phyloP scores from a whole-genome alignment of 2,888 invertebrate genomes.

The Euproctis similis region DNA sequence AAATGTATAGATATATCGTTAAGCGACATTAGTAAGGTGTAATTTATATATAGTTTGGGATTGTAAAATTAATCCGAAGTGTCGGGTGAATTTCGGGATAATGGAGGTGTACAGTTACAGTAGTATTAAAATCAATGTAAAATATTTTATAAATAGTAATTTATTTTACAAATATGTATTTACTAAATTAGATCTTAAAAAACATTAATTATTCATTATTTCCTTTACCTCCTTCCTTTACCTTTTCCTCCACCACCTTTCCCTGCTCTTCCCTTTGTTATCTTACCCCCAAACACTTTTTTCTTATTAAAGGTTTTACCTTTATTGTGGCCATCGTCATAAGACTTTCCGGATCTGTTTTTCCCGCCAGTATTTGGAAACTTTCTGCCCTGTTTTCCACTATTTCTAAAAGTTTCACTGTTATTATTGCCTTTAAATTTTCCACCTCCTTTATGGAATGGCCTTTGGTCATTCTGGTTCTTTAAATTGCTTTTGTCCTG shows the following conservation, averaged over 20 bases:
- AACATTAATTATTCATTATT: conserved; percentile 5
- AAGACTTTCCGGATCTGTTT: conserved; percentile 24
- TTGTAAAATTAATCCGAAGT: too few relatives aligned
- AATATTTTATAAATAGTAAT: too few relatives aligned
- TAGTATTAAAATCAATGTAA: too few relatives aligned
- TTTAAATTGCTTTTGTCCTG: too few relatives aligned
- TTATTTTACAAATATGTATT: too few relatives aligned
- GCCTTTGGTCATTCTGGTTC: conserved; percentile 11
- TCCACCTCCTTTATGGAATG: conserved; percentile 23
- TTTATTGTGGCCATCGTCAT: conserved; percentile 22
- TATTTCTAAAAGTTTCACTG: conserved; percentile 17
- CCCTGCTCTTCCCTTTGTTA: conserved; percentile 46
- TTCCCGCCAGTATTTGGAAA: conserved; percentile 25
- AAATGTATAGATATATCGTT: too few relatives aligned
- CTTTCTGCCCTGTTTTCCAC: conserved; percentile 18
- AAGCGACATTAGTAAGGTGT: too few relatives aligned
- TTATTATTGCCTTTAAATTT: conserved; percentile 27
- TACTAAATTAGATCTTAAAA: too few relatives aligned
- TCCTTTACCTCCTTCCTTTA: conserved; percentile 32
- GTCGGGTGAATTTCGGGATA: too few relatives aligned
- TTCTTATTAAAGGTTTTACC: conserved; percentile 37
- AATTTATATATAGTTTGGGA: too few relatives aligned
- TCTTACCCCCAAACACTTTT: conserved; percentile 58
- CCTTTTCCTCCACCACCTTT: conserved; percentile 35
- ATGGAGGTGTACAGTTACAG: too few relatives aligned